Conservation (phyloP, 2,797 vertebrate genomes). For the Sebastes jordani region DNA sequence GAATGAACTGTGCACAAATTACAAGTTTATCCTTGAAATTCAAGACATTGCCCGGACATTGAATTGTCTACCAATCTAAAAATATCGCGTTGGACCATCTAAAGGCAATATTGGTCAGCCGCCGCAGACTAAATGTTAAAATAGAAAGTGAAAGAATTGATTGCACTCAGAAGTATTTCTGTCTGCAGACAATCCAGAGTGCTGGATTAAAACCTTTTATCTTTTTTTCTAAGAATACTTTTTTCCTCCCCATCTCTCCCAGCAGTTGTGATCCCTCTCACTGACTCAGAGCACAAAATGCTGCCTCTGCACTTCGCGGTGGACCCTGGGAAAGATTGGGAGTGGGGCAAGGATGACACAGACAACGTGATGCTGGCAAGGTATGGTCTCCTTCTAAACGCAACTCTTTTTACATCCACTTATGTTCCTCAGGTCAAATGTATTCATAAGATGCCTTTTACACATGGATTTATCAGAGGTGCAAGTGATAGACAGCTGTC, state of each 20-base stretch:
- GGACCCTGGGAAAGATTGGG: constrained; percentile 95
- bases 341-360: constrained; percentile 93
- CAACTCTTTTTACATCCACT: background rate
- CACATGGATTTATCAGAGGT: background rate
- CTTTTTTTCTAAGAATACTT: constrained; percentile 2
- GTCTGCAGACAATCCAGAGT: background rate
- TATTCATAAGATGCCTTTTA: background rate
- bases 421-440: background rate
- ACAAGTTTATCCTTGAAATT: background rate
- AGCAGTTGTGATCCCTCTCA: constrained; percentile 96
- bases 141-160: constrained; percentile 15
- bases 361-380: constrained; percentile 94
- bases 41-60: background rate
- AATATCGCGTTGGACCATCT: background rate
- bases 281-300: constrained; percentile 95
- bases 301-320: constrained; percentile 96
- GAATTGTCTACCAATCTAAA: constrained; percentile 1
- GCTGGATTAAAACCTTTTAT: background rate
- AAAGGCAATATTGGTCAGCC: constrained; percentile 3
- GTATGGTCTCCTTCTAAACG: constrained; percentile 63
- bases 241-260: background rate
- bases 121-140: background rate
- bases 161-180: constrained; percentile 10
- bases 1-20: background rate
- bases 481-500: background rate